Evolutionary conservation across 2,797 vertebrate genomes (phyloP).

Genomic region (Perodicticus potto): DNA sequence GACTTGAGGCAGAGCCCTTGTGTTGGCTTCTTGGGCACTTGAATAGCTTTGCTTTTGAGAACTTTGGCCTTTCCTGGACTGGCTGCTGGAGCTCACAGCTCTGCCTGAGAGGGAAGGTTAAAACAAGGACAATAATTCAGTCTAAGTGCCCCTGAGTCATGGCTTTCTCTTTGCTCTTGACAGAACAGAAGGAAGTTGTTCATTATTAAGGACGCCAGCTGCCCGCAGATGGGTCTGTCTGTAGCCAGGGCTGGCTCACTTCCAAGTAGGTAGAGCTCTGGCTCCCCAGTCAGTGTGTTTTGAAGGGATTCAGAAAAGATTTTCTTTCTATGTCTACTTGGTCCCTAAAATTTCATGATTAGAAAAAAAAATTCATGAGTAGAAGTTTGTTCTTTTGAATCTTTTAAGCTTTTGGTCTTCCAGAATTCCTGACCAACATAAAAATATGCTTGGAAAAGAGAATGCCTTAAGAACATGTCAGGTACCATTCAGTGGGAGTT

Average conservation of each 20-base stretch:
- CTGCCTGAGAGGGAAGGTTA: conserved; percentile 43
- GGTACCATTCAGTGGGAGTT: neutral
- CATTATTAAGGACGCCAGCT: conserved; percentile 71
- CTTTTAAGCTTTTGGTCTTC: conserved; percentile 15
- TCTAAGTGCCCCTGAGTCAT: conserved; percentile 65
- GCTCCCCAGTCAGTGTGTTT: neutral
- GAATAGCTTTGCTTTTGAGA: conserved; percentile 16
- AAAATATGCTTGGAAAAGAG: conserved; percentile 4
- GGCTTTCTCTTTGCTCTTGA: conserved; percentile 76
- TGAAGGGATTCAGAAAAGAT: conserved; percentile 21
- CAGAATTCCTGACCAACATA: conserved; percentile 17
- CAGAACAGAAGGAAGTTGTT: conserved; percentile 72
- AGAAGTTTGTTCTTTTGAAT: conserved; percentile 39
- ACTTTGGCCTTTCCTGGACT: neutral
- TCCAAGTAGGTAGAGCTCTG: conserved; percentile 20
- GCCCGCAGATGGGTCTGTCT: neutral
- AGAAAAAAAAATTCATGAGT: neutral
- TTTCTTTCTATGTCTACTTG: conserved; percentile 31
- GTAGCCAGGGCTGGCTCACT: conserved; percentile 31
- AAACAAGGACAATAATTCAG: conserved; percentile 67
- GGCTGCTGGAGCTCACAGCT: conserved; percentile 7
- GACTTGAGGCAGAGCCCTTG: neutral
- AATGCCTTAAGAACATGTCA: neutral
- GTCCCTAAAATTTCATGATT: conserved; percentile 27
- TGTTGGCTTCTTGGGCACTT: conserved; percentile 3